Base-by-base conservation (phyloP, 2,797 vertebrate species). In the Decapterus maruadsi region DNA sequence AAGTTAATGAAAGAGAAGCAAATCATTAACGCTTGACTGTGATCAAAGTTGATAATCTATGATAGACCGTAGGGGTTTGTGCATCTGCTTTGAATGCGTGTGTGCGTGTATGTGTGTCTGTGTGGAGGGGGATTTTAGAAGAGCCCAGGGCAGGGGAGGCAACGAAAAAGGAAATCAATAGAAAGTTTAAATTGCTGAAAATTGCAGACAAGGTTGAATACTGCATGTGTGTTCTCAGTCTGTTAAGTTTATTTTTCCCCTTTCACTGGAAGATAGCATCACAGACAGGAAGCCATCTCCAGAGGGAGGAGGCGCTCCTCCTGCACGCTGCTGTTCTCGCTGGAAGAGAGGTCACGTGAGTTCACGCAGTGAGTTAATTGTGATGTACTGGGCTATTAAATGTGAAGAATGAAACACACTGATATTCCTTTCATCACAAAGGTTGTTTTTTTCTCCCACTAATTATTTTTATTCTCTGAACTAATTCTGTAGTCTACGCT, bases 281-380 rank as follows among this genome's bases (percentile, higher is more conserved):
- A 58, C 26, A 8, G 54, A 79, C 43, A 75, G 56, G 61, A 75
- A 72, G 22, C 29, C 29, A 42, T 57, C 6, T 77, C 71, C 1
- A 65, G 59, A 72, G 65, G 60, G 59, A 74, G 58, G 55, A 55
- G n/a, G 38, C 17, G n/a, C n/a, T n/a, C 14, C 19, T 77, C 6
- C 9, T 38, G 17, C 42, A 29, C n/a, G 17, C 16, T 61, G 50
- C 31, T 42, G 42, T 68, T 38, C 51, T 53, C 48, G 4, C 56
- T 40, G 31, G 34, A 10, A n/a, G 36, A 60, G 20, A 50, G 74
- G 46, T 72, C 61, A 48, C 34, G 6, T 2, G 2, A 74, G 65
- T 71, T 78, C 58, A 71, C 22, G 6, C 31, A 66, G 10, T 31
- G n/a, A 74, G 31, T 46, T 20, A 13, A 64, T 62, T 56, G 29